Conservation (phyloP, 37 sponge, comb jelly and placozoan species). For the Beroe ovata region DNA sequence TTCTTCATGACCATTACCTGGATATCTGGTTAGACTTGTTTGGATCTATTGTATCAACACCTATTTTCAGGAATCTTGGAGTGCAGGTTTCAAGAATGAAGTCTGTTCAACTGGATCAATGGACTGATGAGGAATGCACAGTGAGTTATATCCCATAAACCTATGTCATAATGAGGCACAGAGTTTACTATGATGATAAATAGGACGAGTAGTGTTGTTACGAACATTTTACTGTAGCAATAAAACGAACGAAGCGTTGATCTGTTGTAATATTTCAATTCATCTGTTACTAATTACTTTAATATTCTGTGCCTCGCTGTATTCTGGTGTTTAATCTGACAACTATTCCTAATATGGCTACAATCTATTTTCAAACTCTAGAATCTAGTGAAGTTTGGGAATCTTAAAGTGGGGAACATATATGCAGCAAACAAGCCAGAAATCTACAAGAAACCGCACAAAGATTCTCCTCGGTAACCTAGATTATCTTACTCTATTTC, state of each 20-base stretch:
- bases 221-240: no score
- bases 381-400: slow-evolving; percentile 15
- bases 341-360: not conserved
- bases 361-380: not conserved
- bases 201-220: no score
- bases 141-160: no score
- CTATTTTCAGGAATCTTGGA: slow-evolving; percentile 65
- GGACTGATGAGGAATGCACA: slow-evolving; percentile 26
- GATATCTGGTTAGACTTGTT: no score
- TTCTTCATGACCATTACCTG: no score
- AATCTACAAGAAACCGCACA: slow-evolving; percentile 14
- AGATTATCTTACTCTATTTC: not conserved
- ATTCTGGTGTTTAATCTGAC: no score
- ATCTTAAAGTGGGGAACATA: slow-evolving; percentile 16
- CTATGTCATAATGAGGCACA: no score
- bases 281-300: not conserved
- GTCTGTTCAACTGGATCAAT: slow-evolving; percentile 49
- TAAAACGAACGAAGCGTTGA: no score
- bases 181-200: no score
- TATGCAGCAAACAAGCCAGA: slow-evolving; percentile 47
- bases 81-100: slow-evolving; percentile 44
- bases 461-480: slow-evolving; percentile 2
- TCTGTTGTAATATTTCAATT: no score
- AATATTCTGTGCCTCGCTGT: no score
- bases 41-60: no score